phyloP scores from a whole-genome alignment of 2,888 invertebrate genomes.

The Cheilosia soror region DNA sequence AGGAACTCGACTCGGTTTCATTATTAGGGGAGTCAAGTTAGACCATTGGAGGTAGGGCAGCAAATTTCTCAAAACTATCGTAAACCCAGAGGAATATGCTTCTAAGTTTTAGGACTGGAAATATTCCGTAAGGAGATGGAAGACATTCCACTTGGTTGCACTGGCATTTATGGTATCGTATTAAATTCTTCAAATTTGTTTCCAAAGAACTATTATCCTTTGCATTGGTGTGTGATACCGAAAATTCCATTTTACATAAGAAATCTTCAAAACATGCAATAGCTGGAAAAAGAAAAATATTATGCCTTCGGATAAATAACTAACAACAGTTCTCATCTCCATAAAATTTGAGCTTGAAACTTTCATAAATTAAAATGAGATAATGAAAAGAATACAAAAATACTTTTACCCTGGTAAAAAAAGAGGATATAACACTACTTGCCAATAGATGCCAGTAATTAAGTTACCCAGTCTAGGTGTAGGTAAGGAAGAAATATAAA shows the following conservation, averaged over 20 bases:
- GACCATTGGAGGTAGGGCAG: slow-evolving; percentile 1
- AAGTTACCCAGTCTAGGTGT: slow-evolving; percentile 28
- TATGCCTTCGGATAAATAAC: slow-evolving; percentile 21
- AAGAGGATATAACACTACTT: slow-evolving; percentile 6
- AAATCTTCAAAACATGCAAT: slow-evolving; percentile 10
- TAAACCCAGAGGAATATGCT: slow-evolving; percentile 34
- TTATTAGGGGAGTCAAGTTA: slow-evolving; percentile 24
- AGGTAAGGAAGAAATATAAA: slow-evolving; percentile 41
- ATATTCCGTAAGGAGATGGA: slow-evolving; percentile 43
- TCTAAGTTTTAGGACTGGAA: slow-evolving; percentile 25
- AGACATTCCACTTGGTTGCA: slow-evolving; percentile 57
- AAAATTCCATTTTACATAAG: slow-evolving; percentile 22
- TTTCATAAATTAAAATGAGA: slow-evolving; percentile 11
- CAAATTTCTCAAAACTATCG: slow-evolving; percentile 48
- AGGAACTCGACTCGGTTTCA: slow-evolving; percentile 40
- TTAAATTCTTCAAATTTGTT: slow-evolving; percentile 63
- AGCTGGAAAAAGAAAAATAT: not conserved
- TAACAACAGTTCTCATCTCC: slow-evolving; percentile 14
- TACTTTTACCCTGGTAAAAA: not conserved
- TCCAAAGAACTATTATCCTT: slow-evolving; percentile 38
- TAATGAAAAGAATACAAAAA: slow-evolving; percentile 22
- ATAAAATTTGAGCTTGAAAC: slow-evolving; percentile 25
- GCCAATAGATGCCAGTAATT: slow-evolving; percentile 34
- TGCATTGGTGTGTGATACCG: slow-evolving; percentile 38
- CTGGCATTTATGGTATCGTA: slow-evolving; percentile 61